Conservation (phyloP, 2,797 vertebrate species). For the Sphaeramia orbicularis region DNA sequence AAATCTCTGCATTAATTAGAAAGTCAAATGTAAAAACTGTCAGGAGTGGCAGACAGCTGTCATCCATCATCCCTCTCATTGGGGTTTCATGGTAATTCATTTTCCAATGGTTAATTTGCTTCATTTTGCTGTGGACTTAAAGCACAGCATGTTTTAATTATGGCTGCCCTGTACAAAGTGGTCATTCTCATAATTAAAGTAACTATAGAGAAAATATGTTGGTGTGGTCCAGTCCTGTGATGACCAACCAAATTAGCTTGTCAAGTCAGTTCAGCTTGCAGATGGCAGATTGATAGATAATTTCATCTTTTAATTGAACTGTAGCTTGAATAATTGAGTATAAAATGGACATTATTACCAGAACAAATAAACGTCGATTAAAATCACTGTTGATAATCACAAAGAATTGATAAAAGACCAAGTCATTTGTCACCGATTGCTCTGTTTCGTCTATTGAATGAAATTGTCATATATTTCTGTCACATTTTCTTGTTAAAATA, state of each 20-base stretch:
- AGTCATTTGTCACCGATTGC: constrained; percentile 15
- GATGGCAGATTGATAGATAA: constrained; percentile 59
- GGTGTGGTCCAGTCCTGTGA: constrained; percentile 49
- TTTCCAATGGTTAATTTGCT: constrained; percentile 73
- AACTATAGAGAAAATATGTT: constrained; percentile 18
- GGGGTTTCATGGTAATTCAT: constrained; percentile 78
- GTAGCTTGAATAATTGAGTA: constrained; percentile 54
- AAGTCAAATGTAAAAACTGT: constrained; percentile 85
- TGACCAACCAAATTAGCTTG: constrained; percentile 71
- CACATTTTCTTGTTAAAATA: neutral
- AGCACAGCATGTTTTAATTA: constrained; percentile 69
- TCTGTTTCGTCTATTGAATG: constrained; percentile 1
- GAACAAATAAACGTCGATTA: constrained; percentile 54
- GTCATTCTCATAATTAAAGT: constrained; percentile 34
- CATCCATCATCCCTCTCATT: constrained; percentile 84
- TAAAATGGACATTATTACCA: constrained; percentile 42
- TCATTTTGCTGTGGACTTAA: constrained; percentile 69
- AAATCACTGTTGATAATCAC: constrained; percentile 41
- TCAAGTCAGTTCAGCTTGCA: constrained; percentile 52
- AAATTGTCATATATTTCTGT: neutral
- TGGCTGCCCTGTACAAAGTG: constrained; percentile 37
- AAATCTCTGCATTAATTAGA: constrained; percentile 86
- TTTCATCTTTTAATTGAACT: constrained; percentile 51
- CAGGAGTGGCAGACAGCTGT: constrained; percentile 77
- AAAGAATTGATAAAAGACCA: constrained; percentile 31